phyloP scores from a whole-genome alignment of 1,140 invertebrate species.

The Drosophila pectinifera region DNA sequence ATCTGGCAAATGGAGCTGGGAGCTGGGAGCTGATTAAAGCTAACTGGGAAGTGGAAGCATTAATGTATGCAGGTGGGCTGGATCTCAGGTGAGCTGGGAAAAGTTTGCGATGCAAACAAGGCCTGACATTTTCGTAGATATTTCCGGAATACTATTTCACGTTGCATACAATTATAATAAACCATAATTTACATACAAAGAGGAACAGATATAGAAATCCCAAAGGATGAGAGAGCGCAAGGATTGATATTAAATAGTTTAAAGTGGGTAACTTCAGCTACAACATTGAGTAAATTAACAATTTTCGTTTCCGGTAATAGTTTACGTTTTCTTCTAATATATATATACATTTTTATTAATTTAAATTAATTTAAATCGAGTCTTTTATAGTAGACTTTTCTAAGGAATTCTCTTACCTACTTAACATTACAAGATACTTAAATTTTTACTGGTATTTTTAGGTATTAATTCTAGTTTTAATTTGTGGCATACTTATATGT shows the following conservation, averaged over 20 bases:
- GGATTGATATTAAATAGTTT: background rate
- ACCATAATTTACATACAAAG: background rate
- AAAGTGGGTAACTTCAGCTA: background rate
- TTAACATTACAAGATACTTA: no score
- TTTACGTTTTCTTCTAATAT: background rate
- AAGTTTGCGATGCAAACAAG: background rate
- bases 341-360: background rate
- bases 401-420: no score
- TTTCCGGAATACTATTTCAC: constrained; percentile 16
- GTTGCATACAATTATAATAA: background rate
- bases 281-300: background rate
- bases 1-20: constrained; percentile 38
- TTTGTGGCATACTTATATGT: background rate
- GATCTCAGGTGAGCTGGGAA: background rate
- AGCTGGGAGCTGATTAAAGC: background rate
- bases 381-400: background rate
- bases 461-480: no score
- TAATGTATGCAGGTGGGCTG: constrained; percentile 33
- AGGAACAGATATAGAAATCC: no score
- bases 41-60: background rate
- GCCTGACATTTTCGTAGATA: constrained; percentile 14
- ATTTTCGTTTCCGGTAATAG: background rate
- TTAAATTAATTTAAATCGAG: background rate
- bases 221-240: background rate
- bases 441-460: background rate